Percentiles rank a stretch among this genome's conserved stretches.
Conservation (phyloP, 1,140 invertebrate genomes). For the Tyrophagus putrescentiae region DNA sequence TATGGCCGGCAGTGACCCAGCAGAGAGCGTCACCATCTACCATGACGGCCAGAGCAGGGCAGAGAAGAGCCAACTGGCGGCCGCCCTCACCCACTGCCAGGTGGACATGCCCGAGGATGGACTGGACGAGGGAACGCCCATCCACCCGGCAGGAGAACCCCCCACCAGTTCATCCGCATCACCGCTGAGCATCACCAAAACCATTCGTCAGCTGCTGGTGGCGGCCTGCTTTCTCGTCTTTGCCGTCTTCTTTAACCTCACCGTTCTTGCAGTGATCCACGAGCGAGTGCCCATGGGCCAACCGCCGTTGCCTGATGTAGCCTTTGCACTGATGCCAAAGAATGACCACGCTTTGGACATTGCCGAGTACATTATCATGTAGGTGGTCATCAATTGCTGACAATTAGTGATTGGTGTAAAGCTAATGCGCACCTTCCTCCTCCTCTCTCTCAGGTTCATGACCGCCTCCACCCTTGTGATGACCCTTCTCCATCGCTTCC, state of each 20-base stretch:
- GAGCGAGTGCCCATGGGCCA: constrained; percentile 61
- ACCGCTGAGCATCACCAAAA: neutral
- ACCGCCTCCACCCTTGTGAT: constrained; percentile 53
- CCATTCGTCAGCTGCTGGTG: constrained; percentile 7
- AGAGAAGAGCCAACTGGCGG: no score
- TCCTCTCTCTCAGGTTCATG: constrained; percentile 54
- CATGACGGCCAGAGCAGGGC: neutral
- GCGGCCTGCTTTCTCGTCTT: constrained; percentile 18
- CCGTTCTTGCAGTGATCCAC: constrained; percentile 61
- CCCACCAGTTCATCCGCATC: neutral
- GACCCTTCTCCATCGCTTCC: constrained; percentile 64
- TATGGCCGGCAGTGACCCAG: neutral
- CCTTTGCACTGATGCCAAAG: constrained; percentile 55
- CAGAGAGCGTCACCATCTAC: neutral
- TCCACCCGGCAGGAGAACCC: neutral
- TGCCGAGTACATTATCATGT: constrained; percentile 71
- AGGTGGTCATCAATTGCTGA: no score
- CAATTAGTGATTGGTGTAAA: no score
- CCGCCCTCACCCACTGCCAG: no score
- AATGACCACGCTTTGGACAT: constrained; percentile 59
- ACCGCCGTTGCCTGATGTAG: constrained; percentile 57
- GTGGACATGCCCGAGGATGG: neutral
- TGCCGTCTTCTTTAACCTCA: constrained; percentile 1
- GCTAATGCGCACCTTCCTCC: no score
- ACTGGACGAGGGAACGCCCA: neutral